Conservation (phyloP, 2,113 vertebrate species). For the Athene noctua region DNA sequence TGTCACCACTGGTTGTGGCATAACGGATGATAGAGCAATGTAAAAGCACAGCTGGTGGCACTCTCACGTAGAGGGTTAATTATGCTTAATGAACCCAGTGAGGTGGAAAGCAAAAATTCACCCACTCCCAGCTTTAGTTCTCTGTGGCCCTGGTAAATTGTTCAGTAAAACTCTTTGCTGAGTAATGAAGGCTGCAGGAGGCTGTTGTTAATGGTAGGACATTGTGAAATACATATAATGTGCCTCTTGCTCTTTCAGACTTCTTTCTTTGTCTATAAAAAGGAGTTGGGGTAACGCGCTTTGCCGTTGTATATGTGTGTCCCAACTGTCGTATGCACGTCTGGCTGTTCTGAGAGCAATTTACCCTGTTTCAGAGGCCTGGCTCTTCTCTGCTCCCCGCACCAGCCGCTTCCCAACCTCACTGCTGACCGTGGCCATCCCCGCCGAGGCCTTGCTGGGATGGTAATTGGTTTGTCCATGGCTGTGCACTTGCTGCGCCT, state of each 20-base stretch:
- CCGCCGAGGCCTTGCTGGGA: accelerated
- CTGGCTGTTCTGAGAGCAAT: not conserved
- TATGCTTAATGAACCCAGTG: not conserved
- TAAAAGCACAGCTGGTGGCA: not conserved
- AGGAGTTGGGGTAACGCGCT: not conserved
- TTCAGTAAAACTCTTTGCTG: conserved; percentile 1
- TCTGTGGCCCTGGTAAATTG: not conserved
- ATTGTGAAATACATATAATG: not conserved
- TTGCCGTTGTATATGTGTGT: not conserved
- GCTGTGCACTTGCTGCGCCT: not conserved
- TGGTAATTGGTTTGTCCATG: not conserved
- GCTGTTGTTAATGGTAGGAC: not conserved
- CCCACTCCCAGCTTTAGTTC: not conserved
- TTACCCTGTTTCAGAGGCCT: accelerated
- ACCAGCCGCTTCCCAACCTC: not conserved
- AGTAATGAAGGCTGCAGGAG: not conserved
- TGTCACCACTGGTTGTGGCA: not conserved
- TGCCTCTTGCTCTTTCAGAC: not conserved
- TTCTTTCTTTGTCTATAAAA: not conserved
- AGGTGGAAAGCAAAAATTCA: conserved; percentile 39
- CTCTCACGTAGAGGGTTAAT: not conserved
- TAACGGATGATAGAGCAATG: not conserved
- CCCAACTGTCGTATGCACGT: not conserved
- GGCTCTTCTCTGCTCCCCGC: not conserved
- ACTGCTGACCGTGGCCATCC: accelerated